Percentiles rank a stretch among this genome's conserved stretches.
phyloP scores from a whole-genome alignment of 2,113 vertebrate genomes.

The Neolamprologus falcicula region DNA sequence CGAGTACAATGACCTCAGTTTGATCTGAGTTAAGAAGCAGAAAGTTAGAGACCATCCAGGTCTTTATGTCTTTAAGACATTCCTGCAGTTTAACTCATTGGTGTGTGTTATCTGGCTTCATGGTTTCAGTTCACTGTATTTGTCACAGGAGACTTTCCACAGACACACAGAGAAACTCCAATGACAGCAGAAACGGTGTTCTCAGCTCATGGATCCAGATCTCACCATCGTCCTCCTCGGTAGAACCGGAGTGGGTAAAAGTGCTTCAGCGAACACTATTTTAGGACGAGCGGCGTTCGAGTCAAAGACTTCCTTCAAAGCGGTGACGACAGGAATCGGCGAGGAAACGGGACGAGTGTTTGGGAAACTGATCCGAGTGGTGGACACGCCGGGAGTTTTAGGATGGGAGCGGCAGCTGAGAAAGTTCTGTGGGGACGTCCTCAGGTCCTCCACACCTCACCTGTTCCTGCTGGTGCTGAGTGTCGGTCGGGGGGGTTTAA shows the following conservation, averaged over 20 bases:
- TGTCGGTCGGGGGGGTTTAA: accelerated
- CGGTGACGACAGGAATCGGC: not conserved
- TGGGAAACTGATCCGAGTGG: not conserved
- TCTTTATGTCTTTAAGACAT: no score
- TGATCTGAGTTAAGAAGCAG: accelerated
- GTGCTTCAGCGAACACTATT: not conserved
- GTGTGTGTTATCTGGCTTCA: no score
- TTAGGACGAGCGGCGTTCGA: not conserved
- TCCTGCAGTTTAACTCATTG: no score
- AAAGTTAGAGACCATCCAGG: accelerated
- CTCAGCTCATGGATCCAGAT: not conserved
- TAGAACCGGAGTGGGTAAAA: not conserved
- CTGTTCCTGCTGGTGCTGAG: not conserved
- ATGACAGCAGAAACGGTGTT: not conserved
- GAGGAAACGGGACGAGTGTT: not conserved
- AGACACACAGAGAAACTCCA: not conserved
- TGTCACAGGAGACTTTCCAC: not conserved
- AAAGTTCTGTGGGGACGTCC: no score
- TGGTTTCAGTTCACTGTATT: no score
- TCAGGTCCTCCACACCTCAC: accelerated
- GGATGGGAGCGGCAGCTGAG: no score
- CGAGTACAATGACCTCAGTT: no score
- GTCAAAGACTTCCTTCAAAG: not conserved
- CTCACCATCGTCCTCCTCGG: not conserved
- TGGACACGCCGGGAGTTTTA: not conserved